A percentile compares a stretch with the other conserved stretches of the same genome.
These are phyloP conservation scores for Crypturellus tataupa DNA, from an alignment of 2,797 vertebrate species.

Conservation along the genomic window DNA sequence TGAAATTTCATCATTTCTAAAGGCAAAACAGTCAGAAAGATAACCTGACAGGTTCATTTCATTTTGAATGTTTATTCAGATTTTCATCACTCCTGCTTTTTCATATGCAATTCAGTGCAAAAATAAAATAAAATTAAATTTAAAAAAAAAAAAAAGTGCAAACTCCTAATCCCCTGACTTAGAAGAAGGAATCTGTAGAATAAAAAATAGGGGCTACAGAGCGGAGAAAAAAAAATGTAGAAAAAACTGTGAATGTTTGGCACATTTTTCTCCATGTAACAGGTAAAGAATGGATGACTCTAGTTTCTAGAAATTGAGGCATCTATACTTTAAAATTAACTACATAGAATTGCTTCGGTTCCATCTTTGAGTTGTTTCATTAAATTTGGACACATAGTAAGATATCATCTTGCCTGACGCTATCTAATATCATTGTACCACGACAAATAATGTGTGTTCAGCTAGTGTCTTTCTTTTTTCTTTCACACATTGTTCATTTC, in stretches of 20 bases:
- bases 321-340: background rate
- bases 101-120: rapidly evolving
- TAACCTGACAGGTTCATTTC: background rate
- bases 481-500: background rate
- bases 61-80: background rate
- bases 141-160: background rate
- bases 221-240: background rate
- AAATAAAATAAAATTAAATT: too few species aligned
- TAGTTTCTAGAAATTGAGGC: background rate
- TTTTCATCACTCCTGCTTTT: background rate
- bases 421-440: background rate
- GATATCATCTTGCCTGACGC: background rate
- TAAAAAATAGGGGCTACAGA: rapidly evolving
- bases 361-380: slow-evolving; percentile 5
- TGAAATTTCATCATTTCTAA: background rate
- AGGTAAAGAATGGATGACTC: background rate
- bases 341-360: background rate
- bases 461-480: background rate
- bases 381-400: background rate
- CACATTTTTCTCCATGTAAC: background rate
- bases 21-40: background rate
- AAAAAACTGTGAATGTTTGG: background rate
- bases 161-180: background rate
- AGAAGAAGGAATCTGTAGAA: background rate
- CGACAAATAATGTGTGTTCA: background rate